Percentiles rank a stretch among this genome's conserved stretches.
phyloP scores from a whole-genome alignment of 2,888 invertebrate species.

The Drosophila neutralis region DNA sequence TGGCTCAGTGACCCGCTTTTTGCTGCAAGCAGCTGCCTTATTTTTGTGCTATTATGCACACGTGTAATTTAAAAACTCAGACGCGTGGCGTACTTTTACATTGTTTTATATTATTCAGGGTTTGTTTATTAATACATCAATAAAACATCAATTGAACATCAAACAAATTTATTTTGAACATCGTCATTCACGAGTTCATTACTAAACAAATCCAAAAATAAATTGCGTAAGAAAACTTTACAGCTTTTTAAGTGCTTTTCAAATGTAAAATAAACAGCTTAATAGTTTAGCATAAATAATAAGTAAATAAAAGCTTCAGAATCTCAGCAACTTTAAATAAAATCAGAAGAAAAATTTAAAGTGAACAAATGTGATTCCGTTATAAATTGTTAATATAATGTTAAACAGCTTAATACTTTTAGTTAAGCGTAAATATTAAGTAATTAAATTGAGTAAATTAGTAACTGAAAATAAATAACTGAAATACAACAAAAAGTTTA shows the following conservation, averaged over 20 bases:
- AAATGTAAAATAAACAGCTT: not conserved
- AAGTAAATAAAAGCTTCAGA: not conserved
- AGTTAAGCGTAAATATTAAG: not conserved
- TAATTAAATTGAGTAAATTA: not conserved
- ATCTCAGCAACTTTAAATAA: not conserved
- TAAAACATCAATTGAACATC: slow-evolving; percentile 5
- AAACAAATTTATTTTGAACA: not conserved
- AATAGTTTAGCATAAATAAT: not conserved
- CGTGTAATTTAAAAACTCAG: slow-evolving; percentile 16
- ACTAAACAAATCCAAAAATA: not conserved
- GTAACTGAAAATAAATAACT: not conserved
- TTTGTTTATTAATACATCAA: not conserved
- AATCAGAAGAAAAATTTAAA: not conserved
- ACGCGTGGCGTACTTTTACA: not conserved
- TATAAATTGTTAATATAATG: not conserved
- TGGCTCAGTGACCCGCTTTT: slow-evolving; percentile 11
- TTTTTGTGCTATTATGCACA: not conserved
- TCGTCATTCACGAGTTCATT: not conserved
- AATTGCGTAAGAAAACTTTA: not conserved
- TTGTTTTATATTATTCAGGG: not conserved
- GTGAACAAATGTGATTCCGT: not conserved
- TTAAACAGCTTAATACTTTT: not conserved
- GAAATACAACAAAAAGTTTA: not conserved
- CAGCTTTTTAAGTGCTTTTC: not conserved
- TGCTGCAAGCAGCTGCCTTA: not conserved